Evolutionary conservation across 53 echinoderm and acorn worm genomes (phyloP).

Genomic region (Mesocentrotus franciscanus): DNA sequence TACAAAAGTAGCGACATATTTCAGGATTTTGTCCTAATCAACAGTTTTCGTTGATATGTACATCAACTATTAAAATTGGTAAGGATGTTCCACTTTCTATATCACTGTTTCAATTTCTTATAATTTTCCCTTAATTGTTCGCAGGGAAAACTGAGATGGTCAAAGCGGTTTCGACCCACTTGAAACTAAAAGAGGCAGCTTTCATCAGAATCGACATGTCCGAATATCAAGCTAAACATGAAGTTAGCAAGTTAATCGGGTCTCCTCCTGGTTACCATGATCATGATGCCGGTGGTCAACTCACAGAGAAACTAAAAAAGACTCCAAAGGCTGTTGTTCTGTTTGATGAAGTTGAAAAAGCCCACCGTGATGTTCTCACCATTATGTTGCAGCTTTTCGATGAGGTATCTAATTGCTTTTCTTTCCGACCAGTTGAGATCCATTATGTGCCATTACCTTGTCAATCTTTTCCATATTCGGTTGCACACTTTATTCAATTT

Average conservation of each 20-base stretch:
- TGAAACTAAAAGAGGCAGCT: slow-evolving; percentile 85
- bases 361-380: slow-evolving; percentile 94
- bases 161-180: slow-evolving; percentile 87
- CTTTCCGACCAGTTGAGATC: not conserved
- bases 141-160: slow-evolving; percentile 93
- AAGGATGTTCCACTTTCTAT: too few relatives aligned
- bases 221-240: slow-evolving; percentile 91
- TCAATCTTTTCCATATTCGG: not conserved
- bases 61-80: too few relatives aligned
- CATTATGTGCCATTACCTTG: not conserved
- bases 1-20: too few relatives aligned
- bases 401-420: slow-evolving; percentile 73
- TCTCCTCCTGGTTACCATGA: slow-evolving; percentile 95
- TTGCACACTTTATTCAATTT: not conserved
- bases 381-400: slow-evolving; percentile 96
- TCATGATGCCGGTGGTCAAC: slow-evolving; percentile 91
- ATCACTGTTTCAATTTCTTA: too few relatives aligned
- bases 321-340: slow-evolving; percentile 90
- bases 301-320: slow-evolving; percentile 90
- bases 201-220: slow-evolving; percentile 98
- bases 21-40: too few relatives aligned
- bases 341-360: slow-evolving; percentile 99
- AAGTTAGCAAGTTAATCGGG: slow-evolving; percentile 94
- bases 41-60: too few relatives aligned
- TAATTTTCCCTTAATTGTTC: not conserved